Percentiles rank a stretch among this genome's conserved stretches.
phyloP scores from a whole-genome alignment of 2,797 vertebrate species.

The Ceyx erithaca region DNA sequence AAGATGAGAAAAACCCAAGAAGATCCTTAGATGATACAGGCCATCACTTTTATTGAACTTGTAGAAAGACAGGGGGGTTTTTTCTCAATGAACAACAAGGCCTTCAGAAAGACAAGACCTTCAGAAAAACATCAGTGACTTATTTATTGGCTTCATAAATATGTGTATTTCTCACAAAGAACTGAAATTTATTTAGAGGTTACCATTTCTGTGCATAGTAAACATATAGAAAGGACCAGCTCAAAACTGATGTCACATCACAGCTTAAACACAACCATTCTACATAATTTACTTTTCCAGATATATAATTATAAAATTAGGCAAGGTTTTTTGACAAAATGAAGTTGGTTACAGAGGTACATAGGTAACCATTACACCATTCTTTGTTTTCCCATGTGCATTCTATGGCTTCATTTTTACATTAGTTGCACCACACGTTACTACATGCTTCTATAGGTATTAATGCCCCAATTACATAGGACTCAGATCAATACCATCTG shows the following conservation, averaged over 20 bases:
- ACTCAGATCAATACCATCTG: constrained; percentile 70
- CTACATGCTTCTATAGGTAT: constrained; percentile 15
- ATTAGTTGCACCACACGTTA: background rate
- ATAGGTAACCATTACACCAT: background rate
- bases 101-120: background rate
- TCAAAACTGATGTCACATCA: background rate
- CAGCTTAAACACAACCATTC: background rate
- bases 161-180: background rate
- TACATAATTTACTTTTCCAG: background rate
- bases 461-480: constrained; percentile 44
- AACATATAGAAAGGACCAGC: background rate
- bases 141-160: background rate
- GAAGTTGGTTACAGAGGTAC: background rate
- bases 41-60: background rate
- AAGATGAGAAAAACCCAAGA: background rate
- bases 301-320: background rate
- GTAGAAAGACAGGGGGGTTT: background rate
- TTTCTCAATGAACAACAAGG: background rate
- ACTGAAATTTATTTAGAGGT: background rate
- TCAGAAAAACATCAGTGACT: background rate
- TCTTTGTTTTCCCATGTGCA: constrained; percentile 30
- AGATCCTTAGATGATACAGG: background rate
- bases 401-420: constrained; percentile 28
- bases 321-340: background rate
- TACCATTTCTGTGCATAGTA: background rate